Percentiles rank a stretch among this genome's conserved stretches.
phyloP scores from a whole-genome alignment of 2,797 vertebrate species.

The Acrocephalus scirpaceus region DNA sequence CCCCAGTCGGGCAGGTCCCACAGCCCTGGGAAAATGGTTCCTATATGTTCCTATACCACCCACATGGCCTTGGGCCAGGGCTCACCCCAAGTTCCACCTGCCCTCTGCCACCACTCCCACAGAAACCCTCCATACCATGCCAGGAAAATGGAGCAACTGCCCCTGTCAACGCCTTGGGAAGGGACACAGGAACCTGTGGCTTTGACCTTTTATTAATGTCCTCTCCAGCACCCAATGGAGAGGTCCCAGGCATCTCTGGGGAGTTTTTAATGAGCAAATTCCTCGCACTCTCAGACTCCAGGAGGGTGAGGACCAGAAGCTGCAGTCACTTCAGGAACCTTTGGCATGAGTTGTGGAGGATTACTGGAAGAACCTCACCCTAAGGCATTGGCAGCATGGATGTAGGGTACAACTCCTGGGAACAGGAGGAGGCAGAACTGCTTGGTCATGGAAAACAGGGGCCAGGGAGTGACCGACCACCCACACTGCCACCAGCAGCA shows the following conservation, averaged over 20 bases:
- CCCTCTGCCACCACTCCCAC: not conserved
- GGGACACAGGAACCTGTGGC: not conserved
- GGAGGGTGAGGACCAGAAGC: not conserved
- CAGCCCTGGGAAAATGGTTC: not conserved
- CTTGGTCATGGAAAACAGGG: not conserved
- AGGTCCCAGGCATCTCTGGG: not conserved
- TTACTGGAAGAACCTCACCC: not conserved
- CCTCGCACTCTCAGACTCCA: not conserved
- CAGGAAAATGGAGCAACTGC: not conserved
- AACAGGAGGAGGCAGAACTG: not conserved
- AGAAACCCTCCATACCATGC: not conserved
- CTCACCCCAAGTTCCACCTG: not conserved
- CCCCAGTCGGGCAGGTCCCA: not conserved
- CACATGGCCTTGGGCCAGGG: not conserved
- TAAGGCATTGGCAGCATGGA: accelerated
- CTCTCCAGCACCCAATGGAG: not conserved
- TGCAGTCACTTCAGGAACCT: not conserved
- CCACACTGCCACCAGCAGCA: not conserved
- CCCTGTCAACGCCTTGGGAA: not conserved
- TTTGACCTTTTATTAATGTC: no score
- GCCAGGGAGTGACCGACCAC: not conserved
- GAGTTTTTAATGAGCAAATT: not conserved
- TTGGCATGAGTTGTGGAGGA: not conserved
- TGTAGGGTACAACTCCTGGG: not conserved
- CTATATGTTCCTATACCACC: accelerated